These are phyloP conservation scores for Anthoscopus minutus DNA, from an alignment of 2,113 vertebrate species.

Conservation along the genomic window DNA sequence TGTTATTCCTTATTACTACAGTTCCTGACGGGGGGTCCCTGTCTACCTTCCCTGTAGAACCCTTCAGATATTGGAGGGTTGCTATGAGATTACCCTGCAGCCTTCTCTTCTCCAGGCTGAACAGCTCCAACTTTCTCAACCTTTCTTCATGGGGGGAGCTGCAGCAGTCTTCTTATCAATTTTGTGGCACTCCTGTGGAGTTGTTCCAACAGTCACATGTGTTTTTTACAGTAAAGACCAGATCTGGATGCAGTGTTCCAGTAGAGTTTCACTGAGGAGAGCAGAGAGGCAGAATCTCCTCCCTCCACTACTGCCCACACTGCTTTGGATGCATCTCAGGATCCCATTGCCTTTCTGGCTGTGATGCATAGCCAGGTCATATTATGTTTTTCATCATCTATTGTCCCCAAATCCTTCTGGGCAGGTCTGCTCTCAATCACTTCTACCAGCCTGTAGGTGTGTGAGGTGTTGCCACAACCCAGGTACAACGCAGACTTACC, in stretches of 20 bases:
- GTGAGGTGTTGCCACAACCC: not conserved
- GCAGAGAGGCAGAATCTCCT: not conserved
- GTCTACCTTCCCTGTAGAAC: not conserved
- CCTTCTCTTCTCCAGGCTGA: not conserved
- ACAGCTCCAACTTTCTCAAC: not conserved
- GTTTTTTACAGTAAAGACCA: not conserved
- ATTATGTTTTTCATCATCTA: not conserved
- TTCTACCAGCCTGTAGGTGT: not conserved
- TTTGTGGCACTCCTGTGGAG: not conserved
- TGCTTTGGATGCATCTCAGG: not conserved
- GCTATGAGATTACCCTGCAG: fast-evolving
- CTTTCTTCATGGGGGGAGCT: not conserved
- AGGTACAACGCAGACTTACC: not conserved
- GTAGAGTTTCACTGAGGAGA: not conserved
- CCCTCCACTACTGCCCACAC: fast-evolving
- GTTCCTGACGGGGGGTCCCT: not conserved
- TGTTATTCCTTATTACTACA: not conserved
- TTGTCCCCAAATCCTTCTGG: fast-evolving
- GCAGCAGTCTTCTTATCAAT: not conserved
- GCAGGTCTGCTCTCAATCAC: not conserved
- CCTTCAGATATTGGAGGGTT: not conserved
- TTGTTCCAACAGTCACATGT: not conserved
- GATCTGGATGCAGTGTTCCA: not conserved
- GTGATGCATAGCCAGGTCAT: not conserved
- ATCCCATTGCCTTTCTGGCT: not conserved